A percentile compares a stretch with the other conserved stretches of the same genome.
phyloP scores from a whole-genome alignment of 2,797 vertebrate species.

The Ptychadena robeensis region DNA sequence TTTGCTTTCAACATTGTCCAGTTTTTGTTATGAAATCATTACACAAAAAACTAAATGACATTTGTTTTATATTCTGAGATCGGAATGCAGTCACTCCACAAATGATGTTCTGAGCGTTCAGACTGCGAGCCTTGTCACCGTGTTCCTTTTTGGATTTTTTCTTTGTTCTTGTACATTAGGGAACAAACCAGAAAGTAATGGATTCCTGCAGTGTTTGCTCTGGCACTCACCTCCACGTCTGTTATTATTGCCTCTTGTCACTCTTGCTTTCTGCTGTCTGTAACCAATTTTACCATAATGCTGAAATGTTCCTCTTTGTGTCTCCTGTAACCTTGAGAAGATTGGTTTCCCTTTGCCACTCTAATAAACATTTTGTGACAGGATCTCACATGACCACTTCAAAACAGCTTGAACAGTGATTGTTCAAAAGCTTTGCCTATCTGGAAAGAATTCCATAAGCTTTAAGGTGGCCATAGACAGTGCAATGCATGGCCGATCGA shows the following conservation, averaged over 20 bases:
- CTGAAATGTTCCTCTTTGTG: constrained; percentile 16
- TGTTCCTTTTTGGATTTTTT: neutral
- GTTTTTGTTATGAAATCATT: too few relatives aligned
- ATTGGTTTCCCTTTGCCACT: constrained; percentile 22
- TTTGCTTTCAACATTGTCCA: too few relatives aligned
- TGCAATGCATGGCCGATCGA: too few relatives aligned
- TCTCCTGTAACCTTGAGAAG: constrained; percentile 34
- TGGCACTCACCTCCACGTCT: constrained; percentile 14
- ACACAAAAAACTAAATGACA: neutral
- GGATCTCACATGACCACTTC: neutral
- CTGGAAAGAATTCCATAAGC: neutral
- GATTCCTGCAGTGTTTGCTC: constrained; percentile 25
- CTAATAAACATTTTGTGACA: constrained; percentile 26
- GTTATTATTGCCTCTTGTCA: constrained; percentile 46
- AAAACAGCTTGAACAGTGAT: neutral
- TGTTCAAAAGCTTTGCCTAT: neutral
- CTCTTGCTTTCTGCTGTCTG: constrained; percentile 40
- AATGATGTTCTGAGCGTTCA: neutral
- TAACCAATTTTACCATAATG: constrained; percentile 17
- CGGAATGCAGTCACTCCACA: neutral
- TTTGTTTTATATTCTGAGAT: neutral
- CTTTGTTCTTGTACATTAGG: neutral
- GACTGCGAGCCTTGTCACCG: neutral
- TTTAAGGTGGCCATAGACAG: too few relatives aligned
- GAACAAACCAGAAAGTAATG: constrained; percentile 19